Conservation (phyloP, 2,797 vertebrate genomes). For the Amblyopsis hoosieri region DNA sequence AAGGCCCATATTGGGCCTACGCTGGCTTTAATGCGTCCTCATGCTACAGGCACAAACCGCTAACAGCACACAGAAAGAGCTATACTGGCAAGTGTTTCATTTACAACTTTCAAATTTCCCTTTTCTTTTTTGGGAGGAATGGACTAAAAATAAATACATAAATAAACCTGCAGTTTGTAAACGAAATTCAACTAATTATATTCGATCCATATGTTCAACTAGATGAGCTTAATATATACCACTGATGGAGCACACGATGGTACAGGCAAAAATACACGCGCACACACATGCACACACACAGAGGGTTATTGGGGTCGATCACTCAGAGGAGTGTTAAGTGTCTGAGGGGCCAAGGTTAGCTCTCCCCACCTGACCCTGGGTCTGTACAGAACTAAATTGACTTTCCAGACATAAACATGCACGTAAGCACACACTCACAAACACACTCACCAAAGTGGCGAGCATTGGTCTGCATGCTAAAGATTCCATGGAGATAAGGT, state of each 20-base stretch:
- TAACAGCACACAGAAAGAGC: slow-evolving; percentile 25
- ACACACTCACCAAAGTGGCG: slow-evolving; percentile 11
- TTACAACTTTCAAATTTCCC: slow-evolving; percentile 4
- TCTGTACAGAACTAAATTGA: slow-evolving; percentile 47
- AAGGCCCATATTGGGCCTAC: slow-evolving; percentile 12
- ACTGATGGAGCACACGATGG: neutral
- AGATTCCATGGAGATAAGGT: slow-evolving; percentile 33
- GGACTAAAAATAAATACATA: too few species aligned
- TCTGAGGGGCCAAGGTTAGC: slow-evolving; percentile 64
- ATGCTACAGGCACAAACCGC: slow-evolving; percentile 5
- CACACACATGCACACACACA: slow-evolving; percentile 6
- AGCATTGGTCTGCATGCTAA: slow-evolving; percentile 27
- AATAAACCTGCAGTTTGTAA: too few species aligned
- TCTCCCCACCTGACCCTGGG: slow-evolving; percentile 23
- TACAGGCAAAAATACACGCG: neutral
- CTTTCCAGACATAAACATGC: slow-evolving; percentile 51
- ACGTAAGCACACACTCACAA: slow-evolving; percentile 9
- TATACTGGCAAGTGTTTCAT: neutral
- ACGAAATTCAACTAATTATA: too few species aligned
- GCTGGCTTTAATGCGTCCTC: slow-evolving; percentile 29
- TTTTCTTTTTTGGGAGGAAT: too few species aligned
- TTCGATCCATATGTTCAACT: neutral
- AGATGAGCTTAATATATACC: neutral
- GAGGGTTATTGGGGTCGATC: slow-evolving; percentile 48
- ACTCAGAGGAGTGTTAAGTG: slow-evolving; percentile 66